Evolutionary conservation across 2,113 vertebrate species (phyloP).

Genomic region (Ranitomeya imitator): DNA sequence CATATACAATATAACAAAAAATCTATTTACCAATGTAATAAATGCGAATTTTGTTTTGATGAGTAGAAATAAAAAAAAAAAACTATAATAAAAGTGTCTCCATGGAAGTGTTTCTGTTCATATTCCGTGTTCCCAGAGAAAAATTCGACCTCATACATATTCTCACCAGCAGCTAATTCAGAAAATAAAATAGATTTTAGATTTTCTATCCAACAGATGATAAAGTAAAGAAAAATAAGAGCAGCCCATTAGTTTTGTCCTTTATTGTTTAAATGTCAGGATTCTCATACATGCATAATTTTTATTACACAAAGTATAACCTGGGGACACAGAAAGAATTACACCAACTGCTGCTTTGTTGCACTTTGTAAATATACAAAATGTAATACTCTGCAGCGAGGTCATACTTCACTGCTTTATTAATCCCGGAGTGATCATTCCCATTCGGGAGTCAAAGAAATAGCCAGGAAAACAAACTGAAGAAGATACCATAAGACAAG

Average conservation of each 20-base stretch:
- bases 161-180: not conserved
- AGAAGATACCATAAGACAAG: not conserved
- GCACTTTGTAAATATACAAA: conserved; percentile 53
- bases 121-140: not conserved
- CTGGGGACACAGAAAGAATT: conserved; percentile 46
- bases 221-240: conserved; percentile 46
- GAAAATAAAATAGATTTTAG: not conserved
- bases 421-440: conserved; percentile 51
- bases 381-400: conserved; percentile 41
- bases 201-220: conserved; percentile 20
- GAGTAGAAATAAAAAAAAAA: not conserved
- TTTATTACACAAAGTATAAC: conserved; percentile 50
- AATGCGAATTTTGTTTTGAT: not conserved
- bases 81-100: not conserved
- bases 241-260: conserved; percentile 24
- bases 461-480: conserved; percentile 19
- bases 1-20: not conserved
- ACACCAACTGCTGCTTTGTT: conserved; percentile 49
- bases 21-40: not conserved
- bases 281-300: conserved; percentile 56
- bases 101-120: not conserved
- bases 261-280: conserved; percentile 54
- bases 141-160: not conserved
- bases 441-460: conserved; percentile 17
- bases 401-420: conserved; percentile 52